These are phyloP conservation scores for Patiria pectinifera DNA, from an alignment of 53 echinoderm and acorn worm genomes.

Conservation along the genomic window DNA sequence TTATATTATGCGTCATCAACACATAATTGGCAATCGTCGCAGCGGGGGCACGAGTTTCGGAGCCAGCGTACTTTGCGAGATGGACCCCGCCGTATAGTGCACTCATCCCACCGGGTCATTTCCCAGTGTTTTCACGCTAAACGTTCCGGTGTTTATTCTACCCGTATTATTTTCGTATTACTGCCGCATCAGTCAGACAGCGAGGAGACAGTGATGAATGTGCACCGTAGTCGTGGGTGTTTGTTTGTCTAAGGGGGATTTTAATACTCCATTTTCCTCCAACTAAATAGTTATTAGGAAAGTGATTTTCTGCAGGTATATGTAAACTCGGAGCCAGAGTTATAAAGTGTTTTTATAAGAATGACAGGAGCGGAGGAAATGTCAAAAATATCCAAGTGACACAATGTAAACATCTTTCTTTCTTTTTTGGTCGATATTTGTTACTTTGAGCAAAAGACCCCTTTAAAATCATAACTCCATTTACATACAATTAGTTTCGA, in stretches of 20 bases:
- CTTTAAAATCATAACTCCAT: too few relatives aligned
- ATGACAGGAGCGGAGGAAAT: not conserved
- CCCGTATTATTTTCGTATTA: slow-evolving; percentile 39
- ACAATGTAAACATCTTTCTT: too few relatives aligned
- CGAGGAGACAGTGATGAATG: not conserved
- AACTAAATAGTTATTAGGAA: not conserved
- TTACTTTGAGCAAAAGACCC: too few relatives aligned
- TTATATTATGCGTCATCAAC: slow-evolving; percentile 32
- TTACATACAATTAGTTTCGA: too few relatives aligned
- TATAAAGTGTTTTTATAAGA: not conserved
- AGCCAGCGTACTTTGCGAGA: not conserved
- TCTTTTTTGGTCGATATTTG: too few relatives aligned
- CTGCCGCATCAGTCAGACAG: slow-evolving; percentile 10
- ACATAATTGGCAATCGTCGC: not conserved
- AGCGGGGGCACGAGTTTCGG: slow-evolving; percentile 8
- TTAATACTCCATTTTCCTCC: not conserved
- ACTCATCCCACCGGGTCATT: slow-evolving; percentile 29
- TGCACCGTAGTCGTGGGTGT: not conserved
- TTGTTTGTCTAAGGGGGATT: not conserved
- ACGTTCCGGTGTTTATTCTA: slow-evolving; percentile 29
- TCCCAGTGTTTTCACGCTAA: slow-evolving; percentile 38
- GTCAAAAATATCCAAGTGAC: not conserved
- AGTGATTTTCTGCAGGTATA: not conserved
- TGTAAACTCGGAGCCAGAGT: not conserved
- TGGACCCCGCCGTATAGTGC: not conserved